These are phyloP conservation scores for Drosophila rubida DNA, from an alignment of 2,888 invertebrate genomes.

Conservation along the genomic window DNA sequence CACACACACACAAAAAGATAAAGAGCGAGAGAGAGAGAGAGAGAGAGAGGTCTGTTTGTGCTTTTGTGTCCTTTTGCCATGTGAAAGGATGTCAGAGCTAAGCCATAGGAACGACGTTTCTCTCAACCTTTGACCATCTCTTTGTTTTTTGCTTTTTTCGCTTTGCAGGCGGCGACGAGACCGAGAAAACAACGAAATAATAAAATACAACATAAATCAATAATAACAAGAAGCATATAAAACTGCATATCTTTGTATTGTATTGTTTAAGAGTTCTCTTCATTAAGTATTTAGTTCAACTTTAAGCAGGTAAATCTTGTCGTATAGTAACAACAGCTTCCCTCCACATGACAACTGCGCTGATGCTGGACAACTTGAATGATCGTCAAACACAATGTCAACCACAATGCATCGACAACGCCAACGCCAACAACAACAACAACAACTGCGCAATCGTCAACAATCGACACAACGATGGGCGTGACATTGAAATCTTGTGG, in stretches of 20 bases:
- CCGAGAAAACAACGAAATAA: constrained; percentile 20
- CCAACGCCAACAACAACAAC: constrained; percentile 24
- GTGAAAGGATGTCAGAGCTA: constrained; percentile 28
- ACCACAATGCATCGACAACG: constrained; percentile 28
- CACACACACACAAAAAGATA: constrained; percentile 29
- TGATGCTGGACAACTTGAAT: constrained; percentile 22
- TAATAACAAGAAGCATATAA: constrained; percentile 40
- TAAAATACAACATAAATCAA: constrained; percentile 48
- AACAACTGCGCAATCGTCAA: constrained; percentile 33
- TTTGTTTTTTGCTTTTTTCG: constrained; percentile 31
- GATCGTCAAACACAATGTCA: constrained; percentile 29
- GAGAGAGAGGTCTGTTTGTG: constrained; percentile 43
- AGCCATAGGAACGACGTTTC: constrained; percentile 13
- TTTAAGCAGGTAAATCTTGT: constrained; percentile 70
- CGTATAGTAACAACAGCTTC: constrained; percentile 77
- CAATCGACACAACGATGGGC: constrained; percentile 57
- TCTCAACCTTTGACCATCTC: constrained; percentile 26
- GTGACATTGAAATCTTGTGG: constrained; percentile 59
- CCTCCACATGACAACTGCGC: constrained; percentile 71
- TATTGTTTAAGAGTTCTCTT: constrained; percentile 56
- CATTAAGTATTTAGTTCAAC: constrained; percentile 68
- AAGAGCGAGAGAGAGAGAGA: background rate
- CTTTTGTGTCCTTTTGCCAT: constrained; percentile 20
- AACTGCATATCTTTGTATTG: constrained; percentile 69
- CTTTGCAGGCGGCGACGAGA: constrained; percentile 51